Percentiles rank a stretch among this genome's conserved stretches.
These are phyloP conservation scores for Limnothrissa miodon DNA, from an alignment of 2,113 vertebrate genomes.

Conservation along the genomic window DNA sequence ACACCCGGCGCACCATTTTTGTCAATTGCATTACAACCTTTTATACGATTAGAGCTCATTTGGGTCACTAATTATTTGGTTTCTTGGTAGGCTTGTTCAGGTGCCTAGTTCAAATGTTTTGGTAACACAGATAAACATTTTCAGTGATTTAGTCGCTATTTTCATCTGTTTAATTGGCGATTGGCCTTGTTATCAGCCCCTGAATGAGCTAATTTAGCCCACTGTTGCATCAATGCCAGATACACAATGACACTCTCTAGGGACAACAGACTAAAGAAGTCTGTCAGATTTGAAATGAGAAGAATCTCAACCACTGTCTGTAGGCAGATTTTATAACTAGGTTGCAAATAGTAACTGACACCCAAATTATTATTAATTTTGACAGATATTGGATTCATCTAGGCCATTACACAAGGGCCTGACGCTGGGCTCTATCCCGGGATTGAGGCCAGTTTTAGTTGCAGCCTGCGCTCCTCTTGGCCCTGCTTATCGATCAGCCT, in stretches of 20 bases:
- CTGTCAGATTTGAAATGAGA: no score
- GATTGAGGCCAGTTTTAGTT: neutral
- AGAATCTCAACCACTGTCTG: no score
- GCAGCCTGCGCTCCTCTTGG: neutral
- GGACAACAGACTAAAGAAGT: neutral
- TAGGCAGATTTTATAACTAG: neutral
- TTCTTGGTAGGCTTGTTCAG: neutral
- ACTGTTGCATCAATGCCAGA: neutral
- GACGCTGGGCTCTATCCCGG: neutral
- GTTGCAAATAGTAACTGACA: neutral
- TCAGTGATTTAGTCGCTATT: neutral
- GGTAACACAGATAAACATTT: neutral
- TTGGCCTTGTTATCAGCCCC: neutral
- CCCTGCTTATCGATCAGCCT: neutral
- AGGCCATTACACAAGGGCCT: neutral
- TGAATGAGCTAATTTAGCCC: neutral
- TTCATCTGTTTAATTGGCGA: neutral
- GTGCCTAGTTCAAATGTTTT: neutral
- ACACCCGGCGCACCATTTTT: neutral
- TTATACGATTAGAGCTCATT: neutral
- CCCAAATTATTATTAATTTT: neutral
- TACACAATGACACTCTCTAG: neutral
- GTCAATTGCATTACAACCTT: neutral
- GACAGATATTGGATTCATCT: neutral
- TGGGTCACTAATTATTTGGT: neutral